Evolutionary conservation across 2,797 vertebrate genomes (phyloP).

Genomic region (Mormyrops boulengeri): DNA sequence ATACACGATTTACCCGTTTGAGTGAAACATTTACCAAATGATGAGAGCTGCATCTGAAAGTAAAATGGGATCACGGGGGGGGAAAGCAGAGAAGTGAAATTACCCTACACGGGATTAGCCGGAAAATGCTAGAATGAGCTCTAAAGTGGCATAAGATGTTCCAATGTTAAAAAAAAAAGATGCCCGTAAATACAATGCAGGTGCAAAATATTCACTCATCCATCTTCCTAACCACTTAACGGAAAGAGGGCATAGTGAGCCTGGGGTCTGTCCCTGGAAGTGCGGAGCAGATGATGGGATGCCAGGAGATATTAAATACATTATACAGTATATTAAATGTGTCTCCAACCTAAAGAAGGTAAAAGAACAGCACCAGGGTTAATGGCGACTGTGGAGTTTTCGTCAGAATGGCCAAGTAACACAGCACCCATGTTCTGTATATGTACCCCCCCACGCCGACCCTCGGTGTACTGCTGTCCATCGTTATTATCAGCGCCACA

Average conservation of each 20-base stretch:
- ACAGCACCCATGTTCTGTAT: background rate
- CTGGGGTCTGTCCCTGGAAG: background rate
- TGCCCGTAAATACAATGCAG: background rate
- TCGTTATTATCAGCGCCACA: background rate
- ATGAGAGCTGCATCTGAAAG: background rate
- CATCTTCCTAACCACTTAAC: background rate
- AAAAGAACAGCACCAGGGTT: background rate
- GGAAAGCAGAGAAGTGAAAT: background rate
- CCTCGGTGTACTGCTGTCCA: background rate
- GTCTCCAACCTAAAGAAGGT: background rate
- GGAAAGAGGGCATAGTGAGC: background rate
- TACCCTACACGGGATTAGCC: background rate
- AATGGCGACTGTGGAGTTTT: background rate
- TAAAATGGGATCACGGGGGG: background rate
- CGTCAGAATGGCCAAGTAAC: background rate
- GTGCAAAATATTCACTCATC: background rate
- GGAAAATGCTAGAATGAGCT: background rate
- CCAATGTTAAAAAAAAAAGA: background rate
- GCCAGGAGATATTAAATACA: background rate
- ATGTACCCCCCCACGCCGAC: background rate
- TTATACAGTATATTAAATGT: background rate
- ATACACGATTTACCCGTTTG: background rate
- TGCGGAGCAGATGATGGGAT: background rate
- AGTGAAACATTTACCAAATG: background rate
- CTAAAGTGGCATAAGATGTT: background rate